phyloP scores from a whole-genome alignment of 2,888 invertebrate species.

The Polietes domitor region DNA sequence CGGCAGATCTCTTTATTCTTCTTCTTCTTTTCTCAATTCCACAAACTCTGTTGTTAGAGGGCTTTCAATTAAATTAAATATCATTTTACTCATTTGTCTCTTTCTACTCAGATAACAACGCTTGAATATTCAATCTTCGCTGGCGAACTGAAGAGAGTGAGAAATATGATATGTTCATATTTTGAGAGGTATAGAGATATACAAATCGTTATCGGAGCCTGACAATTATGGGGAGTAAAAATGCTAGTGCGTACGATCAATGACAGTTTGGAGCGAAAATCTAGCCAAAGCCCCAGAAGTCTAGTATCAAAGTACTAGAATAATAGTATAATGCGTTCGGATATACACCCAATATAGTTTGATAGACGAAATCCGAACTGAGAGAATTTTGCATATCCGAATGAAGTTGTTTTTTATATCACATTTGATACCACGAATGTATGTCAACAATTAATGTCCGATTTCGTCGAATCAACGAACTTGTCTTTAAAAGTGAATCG shows the following conservation, averaged over 20 bases:
- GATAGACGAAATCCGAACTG: no score
- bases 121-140: not conserved
- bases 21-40: not conserved
- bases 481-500: no score
- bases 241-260: not conserved
- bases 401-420: no score
- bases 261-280: constrained; percentile 1
- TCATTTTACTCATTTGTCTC: not conserved
- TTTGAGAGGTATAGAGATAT: not conserved
- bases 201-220: not conserved
- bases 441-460: no score
- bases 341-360: no score
- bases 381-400: no score
- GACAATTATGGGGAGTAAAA: constrained; percentile 7
- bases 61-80: not conserved
- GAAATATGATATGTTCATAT: not conserved
- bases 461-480: no score
- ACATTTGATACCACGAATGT: no score
- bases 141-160: not conserved
- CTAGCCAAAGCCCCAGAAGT: not conserved
- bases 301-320: no score
- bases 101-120: not conserved
- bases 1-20: not conserved
- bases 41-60: not conserved
- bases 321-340: no score